Base-by-base conservation (phyloP, 2,797 vertebrate genomes). In the Avahi laniger region DNA sequence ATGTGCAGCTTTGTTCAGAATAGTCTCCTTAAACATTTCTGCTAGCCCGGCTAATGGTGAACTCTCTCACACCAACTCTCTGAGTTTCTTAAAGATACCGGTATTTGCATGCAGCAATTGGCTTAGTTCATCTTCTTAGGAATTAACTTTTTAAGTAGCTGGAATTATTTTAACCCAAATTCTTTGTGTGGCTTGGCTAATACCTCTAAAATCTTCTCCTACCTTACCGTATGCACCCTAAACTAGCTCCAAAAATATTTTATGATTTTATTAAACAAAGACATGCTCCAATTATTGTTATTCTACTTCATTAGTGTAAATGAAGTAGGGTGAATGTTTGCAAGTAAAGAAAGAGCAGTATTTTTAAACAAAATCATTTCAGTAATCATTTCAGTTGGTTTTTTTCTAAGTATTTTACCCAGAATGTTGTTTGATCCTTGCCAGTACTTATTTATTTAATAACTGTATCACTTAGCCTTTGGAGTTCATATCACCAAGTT, bases 121-220 rank as follows among this genome's bases (percentile, higher is more conserved):
- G 11, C 38, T 85, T 90, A 30, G 14, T 78, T 63, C 38, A 43
- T 61, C 35, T 83, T 94, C 33, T 78, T 89, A 80, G 33, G 10
- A 92, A 93, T 75, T 93, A 80, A 73, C 28, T 80, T 95, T 93
- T 73, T 48, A 54, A 94, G 57, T 85, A 75, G 7, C 14, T 83
- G 24, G 24, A 93, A 72, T 80, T n/a, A 69, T 89, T 83, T 92
- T 93, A 76, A 75, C 22, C 10, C 14, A 50, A 93, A 89, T 50
- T 93, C n/a, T 61, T 89, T 72, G 1, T 85, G 72, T 54, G 41
- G 0, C 33, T 91, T 86, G 48, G 61, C n/a, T 63, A 69, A 82
- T 43, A 50, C 24, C 41, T 63, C 54, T 48, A 76, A 83, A 70
- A 43, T 59, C 28, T 59, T 65, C 63, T 83, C 41, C 26, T 4